A percentile compares a stretch with the other conserved stretches of the same genome.
Conservation (phyloP, 2,113 vertebrate species). For the Embiotoca jacksoni region DNA sequence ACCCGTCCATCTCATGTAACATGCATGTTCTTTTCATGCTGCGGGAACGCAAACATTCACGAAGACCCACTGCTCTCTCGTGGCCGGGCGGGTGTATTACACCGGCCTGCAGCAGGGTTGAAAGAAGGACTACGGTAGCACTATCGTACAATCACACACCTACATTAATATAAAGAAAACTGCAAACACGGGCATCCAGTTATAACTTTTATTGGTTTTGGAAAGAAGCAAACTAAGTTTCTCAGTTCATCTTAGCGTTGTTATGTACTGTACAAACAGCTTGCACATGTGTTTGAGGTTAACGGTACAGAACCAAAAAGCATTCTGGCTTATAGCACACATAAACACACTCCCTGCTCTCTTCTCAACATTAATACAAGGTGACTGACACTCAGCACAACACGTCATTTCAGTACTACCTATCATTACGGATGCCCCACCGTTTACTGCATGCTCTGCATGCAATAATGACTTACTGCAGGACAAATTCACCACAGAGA, state of each 20-base stretch:
- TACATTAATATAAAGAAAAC: slow-evolving; percentile 16
- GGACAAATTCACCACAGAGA: slow-evolving; percentile 53
- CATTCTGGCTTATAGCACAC: slow-evolving; percentile 75
- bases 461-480: slow-evolving; percentile 57
- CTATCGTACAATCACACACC: neutral
- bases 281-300: slow-evolving; percentile 80
- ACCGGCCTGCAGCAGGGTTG: neutral
- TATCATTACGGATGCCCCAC: slow-evolving; percentile 41
- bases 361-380: slow-evolving; percentile 59
- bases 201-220: slow-evolving; percentile 86
- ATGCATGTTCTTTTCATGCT: too few relatives aligned
- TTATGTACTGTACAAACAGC: slow-evolving; percentile 82
- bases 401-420: slow-evolving; percentile 68
- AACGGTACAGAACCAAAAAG: slow-evolving; percentile 77
- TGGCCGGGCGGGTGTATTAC: too few relatives aligned
- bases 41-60: too few relatives aligned
- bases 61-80: too few relatives aligned
- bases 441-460: slow-evolving; percentile 61
- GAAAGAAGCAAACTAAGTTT: slow-evolving; percentile 84
- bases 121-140: neutral
- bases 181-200: slow-evolving; percentile 55
- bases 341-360: slow-evolving; percentile 69
- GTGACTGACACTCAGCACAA: slow-evolving; percentile 60
- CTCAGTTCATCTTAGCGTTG: slow-evolving; percentile 78
- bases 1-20: too few relatives aligned